Percentiles rank a stretch among this genome's conserved stretches.
Conservation (phyloP, 2,888 invertebrate genomes). For the Quadroppia sp. region DNA sequence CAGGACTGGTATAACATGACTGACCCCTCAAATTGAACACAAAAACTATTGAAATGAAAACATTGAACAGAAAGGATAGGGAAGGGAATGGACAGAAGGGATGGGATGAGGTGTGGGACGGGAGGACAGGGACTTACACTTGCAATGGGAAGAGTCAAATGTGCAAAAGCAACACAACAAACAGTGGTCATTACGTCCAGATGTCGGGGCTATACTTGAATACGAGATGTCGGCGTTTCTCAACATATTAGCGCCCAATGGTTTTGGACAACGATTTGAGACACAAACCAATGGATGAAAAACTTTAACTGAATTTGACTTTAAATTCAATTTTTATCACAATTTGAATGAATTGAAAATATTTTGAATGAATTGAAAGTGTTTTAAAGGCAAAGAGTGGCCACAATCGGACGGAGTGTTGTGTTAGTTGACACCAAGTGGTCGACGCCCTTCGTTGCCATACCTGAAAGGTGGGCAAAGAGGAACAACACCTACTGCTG, state of each 20-base stretch:
- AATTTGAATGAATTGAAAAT: too few species aligned
- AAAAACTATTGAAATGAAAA: too few species aligned
- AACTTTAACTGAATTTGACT: too few species aligned
- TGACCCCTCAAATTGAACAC: too few species aligned
- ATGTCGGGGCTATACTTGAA: slow-evolving; percentile 37
- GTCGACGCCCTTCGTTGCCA: background rate
- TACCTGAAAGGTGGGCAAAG: background rate
- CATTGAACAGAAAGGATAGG: background rate
- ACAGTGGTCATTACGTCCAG: slow-evolving; percentile 18
- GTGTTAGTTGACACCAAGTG: background rate
- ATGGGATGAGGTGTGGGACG: background rate
- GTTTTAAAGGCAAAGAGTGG: background rate
- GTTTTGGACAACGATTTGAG: background rate
- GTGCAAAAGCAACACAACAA: slow-evolving; percentile 39
- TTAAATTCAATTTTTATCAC: too few species aligned
- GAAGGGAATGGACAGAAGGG: background rate
- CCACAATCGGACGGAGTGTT: background rate
- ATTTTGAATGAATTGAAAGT: too few species aligned
- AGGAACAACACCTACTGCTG: background rate
- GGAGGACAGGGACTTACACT: slow-evolving; percentile 33
- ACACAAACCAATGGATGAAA: too few species aligned
- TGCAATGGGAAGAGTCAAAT: slow-evolving; percentile 32
- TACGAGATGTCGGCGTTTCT: slow-evolving; percentile 38
- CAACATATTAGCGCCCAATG: background rate
- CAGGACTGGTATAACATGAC: too few species aligned